Base-by-base conservation (phyloP, 2,888 invertebrate genomes). In the Caradrina clavipalpis region DNA sequence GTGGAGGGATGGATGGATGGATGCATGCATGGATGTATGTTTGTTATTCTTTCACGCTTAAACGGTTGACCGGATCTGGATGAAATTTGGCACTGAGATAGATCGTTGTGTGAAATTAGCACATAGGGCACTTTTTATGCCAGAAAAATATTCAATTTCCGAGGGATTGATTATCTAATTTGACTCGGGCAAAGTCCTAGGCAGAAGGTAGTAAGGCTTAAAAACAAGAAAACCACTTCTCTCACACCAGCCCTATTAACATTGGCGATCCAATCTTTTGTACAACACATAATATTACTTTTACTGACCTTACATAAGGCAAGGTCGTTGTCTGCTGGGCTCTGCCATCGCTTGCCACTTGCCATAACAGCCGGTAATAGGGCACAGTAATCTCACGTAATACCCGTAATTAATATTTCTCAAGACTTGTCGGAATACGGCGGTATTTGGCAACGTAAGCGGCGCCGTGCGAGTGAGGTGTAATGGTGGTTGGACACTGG, bases 301-400 rank as follows among this genome's bases (percentile, higher is more conserved):
- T 63, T 80, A 66, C 76, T 76, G 70, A 80, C 71, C 81, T 76
- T 78, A 76, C 31, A 55, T 70, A 78, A 80, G 3, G 26, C 69
- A 78, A 76, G 78, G 78, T 80, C 81, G 63, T 45, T 31, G 26
- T 47, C 55, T 65, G 60, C 31, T 10, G 63, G 58, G 51, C 49
- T 56, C 61, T 45, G 49, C 66, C 63, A 70, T 58, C 61, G 26
- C 35, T 62, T 19, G 51, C 54, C 26, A 22, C 45, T 19, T 11
- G 45, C 39, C 49, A 49, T 64, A 69, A 67, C 15, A 8, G 15
- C 45, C 22, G 51, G 68, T 68, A 59, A 80, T 17, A 57, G 51
- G 39, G 47, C 47, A 19, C 26, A 35, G 61, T 61, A 68, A 51
- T 49, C 50, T 26, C 60, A 77, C 66, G 65, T 80, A 80, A 81